Base-by-base conservation (phyloP, 2,888 invertebrate genomes). In the Autographa gamma region DNA sequence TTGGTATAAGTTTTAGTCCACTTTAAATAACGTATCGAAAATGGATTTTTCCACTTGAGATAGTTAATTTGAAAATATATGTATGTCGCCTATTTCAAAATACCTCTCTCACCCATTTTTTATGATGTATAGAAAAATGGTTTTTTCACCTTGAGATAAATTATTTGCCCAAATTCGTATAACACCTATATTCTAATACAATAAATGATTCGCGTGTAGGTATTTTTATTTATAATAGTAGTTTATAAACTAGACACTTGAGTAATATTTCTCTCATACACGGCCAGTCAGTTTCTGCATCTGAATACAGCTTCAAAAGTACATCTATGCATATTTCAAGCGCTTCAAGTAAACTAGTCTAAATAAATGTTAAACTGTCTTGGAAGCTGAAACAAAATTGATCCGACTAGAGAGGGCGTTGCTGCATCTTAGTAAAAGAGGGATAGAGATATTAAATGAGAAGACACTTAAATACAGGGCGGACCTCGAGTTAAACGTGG, bases 341-440 rank as follows among this genome's bases (percentile, higher is more conserved):
- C 41, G 34, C 19, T 34, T 58, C 38, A 60, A 68, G 18, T 16
- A 69, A 60, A 75, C 54, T 60, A 63, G 64, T 48, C 60, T 69
- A 66, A 63, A 79, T 56, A 68, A 66, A 67, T 70, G 41, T 76
- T 70, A 63, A 73, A 71, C 68, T 76, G 69, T 71, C 74, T 69
- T 69, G 64, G 19, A 73, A 73, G 69, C 71, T 73, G 69, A 71
- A 59, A 73, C 65, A 54, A 64, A 76, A 76, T 79, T 76, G 69
- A 76, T 79, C 73, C 59, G 32, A 64, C 43, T 59, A 69, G 64
- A 38, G 73, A 66, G 69, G 54, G 54, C n/a, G 41, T 14, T 14
- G 14, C 34, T 41, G 25, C 48, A 43, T 52, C 52, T 43, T 34
- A 67, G 71, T 56, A 3, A 52, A 65, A 74, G 18, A 41, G 66